A percentile compares a stretch with the other conserved stretches of the same genome.
Evolutionary conservation across 2,888 invertebrate species (phyloP).

Genomic region (Seira sanloemensis): DNA sequence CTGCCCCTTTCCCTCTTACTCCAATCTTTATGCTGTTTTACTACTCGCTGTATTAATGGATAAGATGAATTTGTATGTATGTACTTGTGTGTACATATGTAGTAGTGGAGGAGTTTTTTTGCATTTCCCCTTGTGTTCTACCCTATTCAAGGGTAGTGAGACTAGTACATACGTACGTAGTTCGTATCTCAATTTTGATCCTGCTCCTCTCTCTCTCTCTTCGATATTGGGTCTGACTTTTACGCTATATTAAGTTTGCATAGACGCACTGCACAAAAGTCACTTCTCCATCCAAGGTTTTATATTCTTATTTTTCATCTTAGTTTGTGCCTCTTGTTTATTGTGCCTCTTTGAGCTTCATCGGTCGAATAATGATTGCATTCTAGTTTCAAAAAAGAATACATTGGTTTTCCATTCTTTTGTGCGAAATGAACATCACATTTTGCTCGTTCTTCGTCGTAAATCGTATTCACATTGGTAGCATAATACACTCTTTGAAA

Average conservation of each 20-base stretch:
- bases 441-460: slow-evolving; percentile 35
- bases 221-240: slow-evolving; percentile 50
- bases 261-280: slow-evolving; percentile 1
- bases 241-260: slow-evolving; percentile 16
- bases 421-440: slow-evolving; percentile 28
- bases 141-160: neutral
- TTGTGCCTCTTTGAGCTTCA: slow-evolving; percentile 53
- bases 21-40: slow-evolving; percentile 22
- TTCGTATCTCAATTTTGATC: neutral
- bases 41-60: slow-evolving; percentile 2
- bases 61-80: too few species aligned
- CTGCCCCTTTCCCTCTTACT: slow-evolving; percentile 42
- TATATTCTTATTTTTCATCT: slow-evolving; percentile 23
- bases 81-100: too few species aligned
- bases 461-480: slow-evolving; percentile 61
- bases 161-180: neutral
- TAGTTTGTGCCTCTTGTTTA: slow-evolving; percentile 49
- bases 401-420: slow-evolving; percentile 51
- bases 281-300: neutral
- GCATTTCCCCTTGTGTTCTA: neutral
- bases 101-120: neutral
- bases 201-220: slow-evolving; percentile 2
- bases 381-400: slow-evolving; percentile 26
- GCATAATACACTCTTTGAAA: slow-evolving; percentile 36
- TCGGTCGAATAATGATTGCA: slow-evolving; percentile 61